Conservation (phyloP, 2,113 vertebrate species). For the Hyaena hyaena region DNA sequence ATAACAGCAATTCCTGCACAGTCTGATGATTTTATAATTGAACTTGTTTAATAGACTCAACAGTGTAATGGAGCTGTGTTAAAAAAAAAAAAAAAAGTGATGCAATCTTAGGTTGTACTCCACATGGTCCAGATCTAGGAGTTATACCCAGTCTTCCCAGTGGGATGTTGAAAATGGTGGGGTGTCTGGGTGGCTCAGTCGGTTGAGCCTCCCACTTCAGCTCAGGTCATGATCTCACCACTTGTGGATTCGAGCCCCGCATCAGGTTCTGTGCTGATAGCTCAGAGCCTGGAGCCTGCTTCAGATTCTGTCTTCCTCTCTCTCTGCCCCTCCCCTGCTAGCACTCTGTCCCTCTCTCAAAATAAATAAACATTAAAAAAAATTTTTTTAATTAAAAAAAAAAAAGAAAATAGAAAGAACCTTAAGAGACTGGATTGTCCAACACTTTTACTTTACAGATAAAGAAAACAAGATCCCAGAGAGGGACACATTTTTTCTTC, state of each 20-base stretch:
- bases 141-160: background rate
- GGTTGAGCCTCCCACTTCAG: too few relatives aligned
- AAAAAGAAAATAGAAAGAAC: background rate
- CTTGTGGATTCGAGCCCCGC: too few relatives aligned
- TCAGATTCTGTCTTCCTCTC: too few relatives aligned
- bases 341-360: too few relatives aligned
- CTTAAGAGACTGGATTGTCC: background rate
- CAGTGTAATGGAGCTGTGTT: background rate
- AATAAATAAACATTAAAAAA: too few relatives aligned
- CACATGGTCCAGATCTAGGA: background rate
- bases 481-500: background rate
- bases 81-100: background rate
- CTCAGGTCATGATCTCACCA: too few relatives aligned
- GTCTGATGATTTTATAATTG: conserved; percentile 44
- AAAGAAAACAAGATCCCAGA: conserved; percentile 15
- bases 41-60: conserved; percentile 30
- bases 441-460: conserved; percentile 39
- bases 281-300: too few relatives aligned
- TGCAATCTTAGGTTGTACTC: background rate
- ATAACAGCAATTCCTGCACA: background rate
- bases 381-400: too few relatives aligned
- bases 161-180: background rate
- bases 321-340: too few relatives aligned
- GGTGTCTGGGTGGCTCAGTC: too few relatives aligned
- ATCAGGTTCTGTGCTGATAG: too few relatives aligned